Conservation (phyloP, 2,888 invertebrate species). For the Cryptocephalus primarius region DNA sequence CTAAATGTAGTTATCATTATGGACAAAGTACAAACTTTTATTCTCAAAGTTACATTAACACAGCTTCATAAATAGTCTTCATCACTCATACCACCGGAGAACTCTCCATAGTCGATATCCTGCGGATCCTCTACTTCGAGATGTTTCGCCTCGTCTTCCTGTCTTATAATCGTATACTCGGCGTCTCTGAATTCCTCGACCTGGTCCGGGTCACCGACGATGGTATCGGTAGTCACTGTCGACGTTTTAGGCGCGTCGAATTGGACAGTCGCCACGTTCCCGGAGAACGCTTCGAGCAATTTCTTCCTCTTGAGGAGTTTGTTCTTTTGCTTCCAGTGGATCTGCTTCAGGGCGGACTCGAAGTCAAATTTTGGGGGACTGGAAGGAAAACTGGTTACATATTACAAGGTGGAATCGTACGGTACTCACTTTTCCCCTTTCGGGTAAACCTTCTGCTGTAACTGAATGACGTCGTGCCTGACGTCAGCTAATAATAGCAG, state of each 20-base stretch:
- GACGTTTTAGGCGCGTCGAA: conserved; percentile 1
- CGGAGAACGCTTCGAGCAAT: conserved; percentile 24
- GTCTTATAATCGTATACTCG: not conserved
- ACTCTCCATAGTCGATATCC: conserved; percentile 20
- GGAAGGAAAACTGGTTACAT: conserved; percentile 4
- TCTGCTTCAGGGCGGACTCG: conserved; percentile 45
- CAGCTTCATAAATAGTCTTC: conserved; percentile 26
- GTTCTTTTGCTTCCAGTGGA: conserved; percentile 41
- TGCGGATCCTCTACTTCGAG: not conserved
- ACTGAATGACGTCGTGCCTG: conserved; percentile 49
- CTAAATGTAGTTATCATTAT: too few species aligned
- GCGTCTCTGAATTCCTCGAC: conserved; percentile 19
- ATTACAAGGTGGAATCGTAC: not conserved
- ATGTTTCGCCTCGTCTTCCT: not conserved
- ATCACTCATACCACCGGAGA: conserved; percentile 25
- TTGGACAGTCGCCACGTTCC: conserved; percentile 11
- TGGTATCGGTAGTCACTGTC: conserved; percentile 4
- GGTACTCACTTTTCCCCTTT: conserved; percentile 44
- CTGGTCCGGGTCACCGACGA: not conserved
- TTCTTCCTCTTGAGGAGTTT: conserved; percentile 26
- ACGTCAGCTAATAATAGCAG: conserved; percentile 53
- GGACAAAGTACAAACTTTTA: too few species aligned
- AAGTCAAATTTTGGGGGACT: conserved; percentile 52
- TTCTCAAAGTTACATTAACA: not conserved
- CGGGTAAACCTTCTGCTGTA: conserved; percentile 47